A percentile compares a stretch with the other conserved stretches of the same genome.
phyloP scores from a whole-genome alignment of 2,113 vertebrate species.

The Poecile atricapillus region DNA sequence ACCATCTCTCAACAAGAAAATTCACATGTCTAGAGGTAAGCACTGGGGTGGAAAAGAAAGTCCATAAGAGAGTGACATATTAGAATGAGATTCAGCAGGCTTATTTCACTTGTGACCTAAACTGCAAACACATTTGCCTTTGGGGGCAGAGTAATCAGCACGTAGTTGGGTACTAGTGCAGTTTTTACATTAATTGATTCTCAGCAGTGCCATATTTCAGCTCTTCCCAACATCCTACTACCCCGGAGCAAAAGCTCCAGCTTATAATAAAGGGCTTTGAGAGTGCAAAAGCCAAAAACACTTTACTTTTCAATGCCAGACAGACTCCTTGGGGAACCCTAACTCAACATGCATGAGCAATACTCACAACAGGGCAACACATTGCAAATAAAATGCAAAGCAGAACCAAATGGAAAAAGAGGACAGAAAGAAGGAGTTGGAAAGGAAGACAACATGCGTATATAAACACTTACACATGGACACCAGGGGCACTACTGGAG shows the following conservation, averaged over 20 bases:
- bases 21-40: background rate
- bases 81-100: background rate
- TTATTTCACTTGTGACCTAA: conserved; percentile 42
- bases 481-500: background rate
- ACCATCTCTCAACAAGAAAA: background rate
- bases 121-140: conserved; percentile 2
- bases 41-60: background rate
- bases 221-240: conserved; percentile 3
- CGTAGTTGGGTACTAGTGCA: background rate
- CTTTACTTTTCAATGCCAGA: conserved; percentile 11
- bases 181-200: conserved; percentile 8
- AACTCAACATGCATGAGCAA: conserved; percentile 52
- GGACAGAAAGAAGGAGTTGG: background rate
- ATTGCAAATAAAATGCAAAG: conserved; percentile 35
- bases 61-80: background rate
- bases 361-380: conserved; percentile 28
- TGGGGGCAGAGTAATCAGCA: background rate
- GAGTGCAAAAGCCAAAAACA: conserved; percentile 1
- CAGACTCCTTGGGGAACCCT: conserved; percentile 18
- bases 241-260: background rate
- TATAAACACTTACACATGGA: background rate
- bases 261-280: background rate
- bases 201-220: conserved; percentile 13
- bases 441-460: background rate
- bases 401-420: conserved; percentile 47